Evolutionary conservation across 2,888 invertebrate genomes (phyloP).

Genomic region (Copidosoma aretas): DNA sequence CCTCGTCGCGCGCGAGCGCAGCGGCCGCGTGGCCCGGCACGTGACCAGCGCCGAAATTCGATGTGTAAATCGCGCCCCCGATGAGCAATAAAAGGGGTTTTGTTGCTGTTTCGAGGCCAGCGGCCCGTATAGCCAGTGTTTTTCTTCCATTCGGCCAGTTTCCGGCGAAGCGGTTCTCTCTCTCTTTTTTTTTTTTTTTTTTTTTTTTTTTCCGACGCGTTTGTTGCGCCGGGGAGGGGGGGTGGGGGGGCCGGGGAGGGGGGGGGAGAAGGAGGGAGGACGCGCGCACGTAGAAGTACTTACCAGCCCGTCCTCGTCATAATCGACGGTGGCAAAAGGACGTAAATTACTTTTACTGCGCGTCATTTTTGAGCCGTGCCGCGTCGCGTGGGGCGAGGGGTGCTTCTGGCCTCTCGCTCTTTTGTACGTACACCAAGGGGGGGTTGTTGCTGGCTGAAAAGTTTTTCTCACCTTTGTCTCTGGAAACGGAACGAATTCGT

Average conservation of each 20-base stretch:
- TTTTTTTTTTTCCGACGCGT: neutral
- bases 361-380: constrained; percentile 23
- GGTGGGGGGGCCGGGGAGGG: too few relatives aligned
- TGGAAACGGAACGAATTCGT: neutral
- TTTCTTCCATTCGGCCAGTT: constrained; percentile 4
- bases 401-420: neutral
- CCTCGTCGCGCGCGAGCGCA: neutral
- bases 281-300: neutral
- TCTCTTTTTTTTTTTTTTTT: neutral
- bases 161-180: constrained; percentile 18
- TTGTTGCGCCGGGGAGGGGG: too few relatives aligned
- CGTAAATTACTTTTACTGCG: constrained; percentile 15
- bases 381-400: constrained; percentile 8
- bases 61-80: neutral
- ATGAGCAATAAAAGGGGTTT: neutral
- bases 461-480: constrained; percentile 31
- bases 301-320: constrained; percentile 10
- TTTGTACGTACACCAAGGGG: too few relatives aligned
- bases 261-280: too few relatives aligned
- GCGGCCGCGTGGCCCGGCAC: constrained; percentile 1
- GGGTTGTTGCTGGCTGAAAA: neutral
- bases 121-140: neutral
- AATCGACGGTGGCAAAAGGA: neutral
- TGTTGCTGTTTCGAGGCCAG: neutral
- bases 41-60: neutral